Conservation (phyloP, 2,113 vertebrate species). For the Lagopus muta region DNA sequence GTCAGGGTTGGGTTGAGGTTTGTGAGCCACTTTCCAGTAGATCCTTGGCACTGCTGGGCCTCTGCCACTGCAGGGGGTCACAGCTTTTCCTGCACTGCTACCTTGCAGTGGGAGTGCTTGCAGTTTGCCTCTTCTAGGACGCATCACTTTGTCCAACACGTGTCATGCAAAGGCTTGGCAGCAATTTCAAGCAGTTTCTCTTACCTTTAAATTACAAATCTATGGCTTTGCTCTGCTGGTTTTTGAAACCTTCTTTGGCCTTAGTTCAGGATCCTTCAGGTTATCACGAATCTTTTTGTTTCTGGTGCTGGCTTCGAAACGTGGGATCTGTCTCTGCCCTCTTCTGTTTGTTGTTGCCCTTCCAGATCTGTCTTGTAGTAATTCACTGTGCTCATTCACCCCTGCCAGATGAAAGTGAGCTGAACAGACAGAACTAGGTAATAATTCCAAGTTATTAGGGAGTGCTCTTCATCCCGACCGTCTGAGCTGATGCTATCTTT, state of each 20-base stretch:
- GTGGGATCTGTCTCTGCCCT: not conserved
- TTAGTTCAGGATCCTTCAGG: not conserved
- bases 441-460: not conserved
- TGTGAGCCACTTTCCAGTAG: not conserved
- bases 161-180: not conserved
- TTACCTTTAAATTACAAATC: not conserved
- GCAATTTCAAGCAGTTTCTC: not conserved
- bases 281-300: not conserved
- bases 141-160: not conserved
- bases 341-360: not conserved
- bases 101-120: not conserved
- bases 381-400: not conserved
- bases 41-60: not conserved
- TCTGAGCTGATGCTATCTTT: conserved; percentile 31
- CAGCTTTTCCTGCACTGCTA: not conserved
- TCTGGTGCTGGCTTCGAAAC: not conserved
- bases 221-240: not conserved
- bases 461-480: not conserved
- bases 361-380: not conserved
- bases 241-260: not conserved
- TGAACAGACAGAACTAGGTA: not conserved
- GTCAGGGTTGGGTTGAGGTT: not conserved
- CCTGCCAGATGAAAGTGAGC: not conserved
- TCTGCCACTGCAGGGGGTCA: not conserved
- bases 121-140: not conserved